A percentile compares a stretch with the other conserved stretches of the same genome.
These are phyloP conservation scores for Atrina japonica DNA, from an alignment of 2,888 invertebrate species.

Conservation along the genomic window DNA sequence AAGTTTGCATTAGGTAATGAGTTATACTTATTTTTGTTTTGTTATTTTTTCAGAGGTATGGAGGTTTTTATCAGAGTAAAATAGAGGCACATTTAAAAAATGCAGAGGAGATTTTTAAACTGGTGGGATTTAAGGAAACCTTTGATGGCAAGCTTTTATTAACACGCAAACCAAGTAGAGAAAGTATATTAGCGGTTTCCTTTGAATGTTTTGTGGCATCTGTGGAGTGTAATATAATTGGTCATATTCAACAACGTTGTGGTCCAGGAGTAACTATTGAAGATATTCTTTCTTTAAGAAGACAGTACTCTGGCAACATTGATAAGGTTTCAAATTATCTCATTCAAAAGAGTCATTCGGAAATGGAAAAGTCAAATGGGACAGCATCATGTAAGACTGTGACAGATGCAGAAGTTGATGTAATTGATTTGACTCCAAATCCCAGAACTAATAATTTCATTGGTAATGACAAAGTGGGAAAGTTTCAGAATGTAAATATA, in stretches of 20 bases:
- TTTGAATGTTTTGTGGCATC: slow-evolving; percentile 65
- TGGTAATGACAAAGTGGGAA: slow-evolving; percentile 3
- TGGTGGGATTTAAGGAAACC: slow-evolving; percentile 55
- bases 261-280: slow-evolving; percentile 29
- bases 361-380: neutral
- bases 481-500: slow-evolving; percentile 36
- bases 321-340: slow-evolving; percentile 34
- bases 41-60: slow-evolving; percentile 56
- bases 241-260: slow-evolving; percentile 41
- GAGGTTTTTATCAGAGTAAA: slow-evolving; percentile 58
- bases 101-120: slow-evolving; percentile 52
- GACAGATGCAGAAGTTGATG: slow-evolving; percentile 7
- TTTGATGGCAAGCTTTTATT: slow-evolving; percentile 43
- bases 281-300: slow-evolving; percentile 47
- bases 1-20: too few species aligned
- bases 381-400: neutral
- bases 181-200: slow-evolving; percentile 49
- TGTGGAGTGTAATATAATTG: slow-evolving; percentile 56
- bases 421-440: neutral
- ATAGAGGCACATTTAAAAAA: slow-evolving; percentile 57
- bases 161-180: slow-evolving; percentile 36
- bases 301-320: slow-evolving; percentile 41
- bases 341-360: neutral
- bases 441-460: too few species aligned
- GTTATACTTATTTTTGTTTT: neutral